Base-by-base conservation (phyloP, 2,888 invertebrate species). In the Luperina nickerlii region DNA sequence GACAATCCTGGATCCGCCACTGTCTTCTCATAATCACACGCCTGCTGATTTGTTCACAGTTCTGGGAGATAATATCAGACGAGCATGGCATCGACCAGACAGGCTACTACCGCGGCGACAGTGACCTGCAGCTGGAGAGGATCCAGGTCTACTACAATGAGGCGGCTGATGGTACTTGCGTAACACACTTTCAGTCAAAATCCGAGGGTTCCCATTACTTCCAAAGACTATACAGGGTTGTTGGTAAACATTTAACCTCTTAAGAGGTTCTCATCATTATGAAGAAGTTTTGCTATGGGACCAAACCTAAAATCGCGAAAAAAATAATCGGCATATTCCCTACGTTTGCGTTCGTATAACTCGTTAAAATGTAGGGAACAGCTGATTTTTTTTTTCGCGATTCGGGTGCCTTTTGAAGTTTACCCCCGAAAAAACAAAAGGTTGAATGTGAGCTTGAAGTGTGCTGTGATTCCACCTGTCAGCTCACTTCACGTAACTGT, bases 71-170 rank as follows among this genome's bases (percentile, higher is more conserved):
- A 24, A 98, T 98, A 90, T 98, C 98, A 0, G 98, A 98, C 89
- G 98, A 98, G 92, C 98, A 98, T 90, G 98, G 98, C 68, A 97
- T 98, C 87, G 98, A 96, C 83, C 92, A 95, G 5, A 97, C 97
- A 0, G 98, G 98, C 0, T 93, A 96, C 69, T 98, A 97, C 92
- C 94, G 95, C 77, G 98, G 98, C 0, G 98, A 98, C 93, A 97
- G 97, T 65, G 98, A 98, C 81, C 95, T 98, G 65, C 98, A 98
- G 92, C 94, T 98, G 67, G 98, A 98, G 93, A 94, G 98, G 87
- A 98, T 98, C 84, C 97, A 98, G 89, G 98, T 98, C 2, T 98
- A 98, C 93, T 98, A 98, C 96, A 98, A 98, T 91, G 98, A 98
- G 91, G 98, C 98, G 0, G 92, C 95, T 5, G 97, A 96, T 76